Percentiles rank a stretch among this genome's conserved stretches.
Evolutionary conservation across 2,888 invertebrate genomes (phyloP).

Genomic region (Tiphia femorata): DNA sequence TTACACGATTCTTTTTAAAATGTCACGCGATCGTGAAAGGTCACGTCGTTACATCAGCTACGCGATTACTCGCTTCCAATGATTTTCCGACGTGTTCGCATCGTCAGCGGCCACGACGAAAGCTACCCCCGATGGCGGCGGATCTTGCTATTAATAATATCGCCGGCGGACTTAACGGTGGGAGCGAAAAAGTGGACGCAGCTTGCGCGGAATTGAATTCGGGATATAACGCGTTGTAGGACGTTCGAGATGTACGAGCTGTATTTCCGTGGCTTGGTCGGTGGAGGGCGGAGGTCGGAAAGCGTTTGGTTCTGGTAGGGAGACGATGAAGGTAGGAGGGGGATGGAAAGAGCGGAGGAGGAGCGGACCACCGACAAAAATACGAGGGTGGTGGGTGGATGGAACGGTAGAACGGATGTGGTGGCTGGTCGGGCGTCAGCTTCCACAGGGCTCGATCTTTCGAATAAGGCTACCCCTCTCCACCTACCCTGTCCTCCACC

Average conservation of each 20-base stretch:
- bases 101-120: too few species aligned
- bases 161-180: constrained; percentile 40
- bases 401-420: constrained; percentile 19
- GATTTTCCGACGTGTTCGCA: too few species aligned
- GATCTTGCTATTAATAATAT: constrained; percentile 32
- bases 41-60: too few species aligned
- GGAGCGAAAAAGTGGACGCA: constrained; percentile 44
- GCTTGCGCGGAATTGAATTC: constrained; percentile 42
- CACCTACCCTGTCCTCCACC: background rate
- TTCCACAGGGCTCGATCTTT: constrained; percentile 30
- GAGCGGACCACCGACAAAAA: constrained; percentile 20
- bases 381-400: constrained; percentile 22
- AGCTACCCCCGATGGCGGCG: too few species aligned
- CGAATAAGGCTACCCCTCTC: too few species aligned
- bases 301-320: too few species aligned
- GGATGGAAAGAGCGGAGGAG: constrained; percentile 8
- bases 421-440: constrained; percentile 47
- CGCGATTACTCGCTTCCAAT: too few species aligned
- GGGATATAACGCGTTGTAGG: constrained; percentile 28
- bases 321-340: constrained; percentile 7
- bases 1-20: too few species aligned
- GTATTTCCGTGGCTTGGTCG: constrained; percentile 27
- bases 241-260: constrained; percentile 45
- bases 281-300: constrained; percentile 1
- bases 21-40: too few species aligned